Percentiles rank a stretch among this genome's conserved stretches.
Evolutionary conservation across 2,797 vertebrate species (phyloP).

Genomic region (Cryptoblepharus egeriae): DNA sequence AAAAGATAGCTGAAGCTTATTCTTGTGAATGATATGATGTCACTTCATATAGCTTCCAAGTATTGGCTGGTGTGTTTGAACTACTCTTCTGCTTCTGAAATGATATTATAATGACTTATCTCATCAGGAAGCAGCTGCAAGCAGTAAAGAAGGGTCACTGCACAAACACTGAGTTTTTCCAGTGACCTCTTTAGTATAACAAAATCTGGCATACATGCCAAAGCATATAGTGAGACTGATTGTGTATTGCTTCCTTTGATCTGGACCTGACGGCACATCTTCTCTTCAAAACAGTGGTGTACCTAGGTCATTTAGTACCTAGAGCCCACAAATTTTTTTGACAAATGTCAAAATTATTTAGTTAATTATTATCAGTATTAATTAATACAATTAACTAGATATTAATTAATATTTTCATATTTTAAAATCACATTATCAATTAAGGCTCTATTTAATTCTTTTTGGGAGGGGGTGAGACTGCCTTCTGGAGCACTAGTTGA

Average conservation of each 20-base stretch:
- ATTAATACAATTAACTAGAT: no score
- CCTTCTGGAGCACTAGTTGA: no score
- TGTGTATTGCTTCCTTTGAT: no score
- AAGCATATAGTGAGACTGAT: background rate
- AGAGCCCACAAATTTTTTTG: no score
- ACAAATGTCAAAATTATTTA: no score
- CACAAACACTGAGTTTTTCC: constrained; percentile 30
- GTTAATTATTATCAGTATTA: no score
- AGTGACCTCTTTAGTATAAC: constrained; percentile 37
- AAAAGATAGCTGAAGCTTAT: constrained; percentile 18
- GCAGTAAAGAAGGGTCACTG: constrained; percentile 33
- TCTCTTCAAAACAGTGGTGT: no score
- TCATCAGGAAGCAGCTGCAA: constrained; percentile 55
- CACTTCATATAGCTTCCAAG: constrained; percentile 38
- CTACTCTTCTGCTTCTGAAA: background rate
- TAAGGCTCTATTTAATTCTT: no score
- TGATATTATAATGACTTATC: constrained; percentile 18
- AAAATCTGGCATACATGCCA: background rate
- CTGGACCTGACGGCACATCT: background rate
- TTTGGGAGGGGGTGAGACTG: no score
- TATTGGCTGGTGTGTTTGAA: constrained; percentile 18
- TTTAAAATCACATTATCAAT: no score
- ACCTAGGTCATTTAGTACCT: no score
- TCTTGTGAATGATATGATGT: constrained; percentile 2
- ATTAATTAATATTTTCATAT: no score